Evolutionary conservation across 2,113 vertebrate species (phyloP), one percentile per base, ranked within the genome.

Genomic region (Thalassarche chlororhynchos): DNA sequence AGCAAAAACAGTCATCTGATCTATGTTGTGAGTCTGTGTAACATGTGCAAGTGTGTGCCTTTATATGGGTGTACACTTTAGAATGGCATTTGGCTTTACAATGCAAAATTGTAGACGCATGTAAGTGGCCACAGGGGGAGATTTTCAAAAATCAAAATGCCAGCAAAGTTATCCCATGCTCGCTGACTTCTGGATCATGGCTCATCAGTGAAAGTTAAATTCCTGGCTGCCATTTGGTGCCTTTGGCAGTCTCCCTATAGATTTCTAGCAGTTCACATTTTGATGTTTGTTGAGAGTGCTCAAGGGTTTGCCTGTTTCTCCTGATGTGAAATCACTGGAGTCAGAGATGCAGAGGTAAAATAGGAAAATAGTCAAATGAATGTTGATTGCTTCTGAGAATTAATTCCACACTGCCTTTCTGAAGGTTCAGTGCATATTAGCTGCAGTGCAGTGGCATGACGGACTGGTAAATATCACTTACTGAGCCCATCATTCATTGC

Each of bases 361-460:
- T 5, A 93, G 54, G 58, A 84, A 82, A n/a, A 87, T 38, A 97
- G 64, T 91, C 64, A 95, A 96, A 94, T 82, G 62, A 80, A 93
- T 90, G 94, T 66, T 94, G 91, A 91, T 95, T 96, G 62, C 89
- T 94, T 68, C 82, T 91, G 91, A 83, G 91, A 93, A 90, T 89
- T 97, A 94, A 96, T 95, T 94, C 95, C 71, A 64, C 44, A 47
- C 71, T 93, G 82, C 64, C 82, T 83, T 96, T 93, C 62, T 60
- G 87, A 87, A 66, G 87, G 82, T 94, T 96, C 94, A 86, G 87
- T 83, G 81, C 20, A 2, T 61, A 54, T 93, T 85, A 96, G 82
- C 83, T 90, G 93, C 89, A 97, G 70, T 89, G 84, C 94, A 80
- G 81, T 80, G 93, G 66, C 96, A 95, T 87, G 93, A 96, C 5